Base-by-base conservation (phyloP, 2,113 vertebrate genomes). In the Cephalopholis sonnerati region DNA sequence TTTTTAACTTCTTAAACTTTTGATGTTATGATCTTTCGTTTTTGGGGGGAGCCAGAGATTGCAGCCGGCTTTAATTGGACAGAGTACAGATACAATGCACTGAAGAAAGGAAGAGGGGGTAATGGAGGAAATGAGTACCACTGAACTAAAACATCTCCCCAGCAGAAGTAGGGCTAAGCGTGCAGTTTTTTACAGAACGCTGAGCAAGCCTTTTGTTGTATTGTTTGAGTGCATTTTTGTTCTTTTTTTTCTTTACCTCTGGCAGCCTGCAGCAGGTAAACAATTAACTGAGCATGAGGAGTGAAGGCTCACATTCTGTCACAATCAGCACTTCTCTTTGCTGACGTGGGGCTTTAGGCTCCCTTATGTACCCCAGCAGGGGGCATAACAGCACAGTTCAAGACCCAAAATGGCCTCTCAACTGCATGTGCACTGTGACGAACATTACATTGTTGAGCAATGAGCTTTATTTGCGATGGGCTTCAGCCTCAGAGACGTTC, bases 281-380 rank as follows among this genome's bases (percentile, higher is more conserved):
- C 93, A 88, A 92, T 90, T 86, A 91, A 83, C 61, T 20, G 69
- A 69, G 74, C 36, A 8, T 27, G 77, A 81, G 10, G 58, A 61
- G 25, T 55, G 1, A 86, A 79, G 27, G 46, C 57, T 62, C 59
- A 27, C 18, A 66, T 82, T 88, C 78, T 65, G 72, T 59, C 73
- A 65, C 59, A 25, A 87, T 94, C 93, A 93, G 92, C 93, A 87
- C 69, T 89, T 90, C n/a, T 69, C 53, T 63, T 13, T 91, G 93
- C 93, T 93, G 88, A 93, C 77, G 78, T 82, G 24, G 74, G 20
- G 48, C 67, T 89, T 88, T 46, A 74, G 15, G 51, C 32, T 81
- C 81, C 62, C 58, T 61, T 55, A 41, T 82, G 59, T 72, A 10
- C 25, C 75, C 70, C 51, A 59, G 22, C 5, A 2, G 46, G 66